These are phyloP conservation scores for Heliothis virescens DNA, from an alignment of 1,140 invertebrate genomes.

Conservation along the genomic window DNA sequence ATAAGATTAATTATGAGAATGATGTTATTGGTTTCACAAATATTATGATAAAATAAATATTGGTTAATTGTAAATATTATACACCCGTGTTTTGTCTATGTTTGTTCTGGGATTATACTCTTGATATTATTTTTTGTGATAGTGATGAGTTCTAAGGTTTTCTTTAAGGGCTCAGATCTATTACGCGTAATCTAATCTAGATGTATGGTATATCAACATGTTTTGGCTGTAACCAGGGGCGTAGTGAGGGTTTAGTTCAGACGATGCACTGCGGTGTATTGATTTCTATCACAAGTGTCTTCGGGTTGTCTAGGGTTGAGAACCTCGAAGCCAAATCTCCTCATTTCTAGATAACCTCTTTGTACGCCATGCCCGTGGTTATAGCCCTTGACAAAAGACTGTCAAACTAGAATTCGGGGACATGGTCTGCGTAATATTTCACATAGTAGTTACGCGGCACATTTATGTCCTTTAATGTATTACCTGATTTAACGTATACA, in stretches of 20 bases:
- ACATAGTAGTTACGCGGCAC: neutral
- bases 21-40: slow-evolving; percentile 32
- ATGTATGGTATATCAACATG: neutral
- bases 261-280: slow-evolving; percentile 1
- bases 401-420: slow-evolving; percentile 27
- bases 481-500: slow-evolving; percentile 11
- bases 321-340: slow-evolving; percentile 24
- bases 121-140: slow-evolving; percentile 29
- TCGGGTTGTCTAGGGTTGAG: slow-evolving; percentile 18
- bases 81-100: slow-evolving; percentile 30
- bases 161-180: slow-evolving; percentile 21
- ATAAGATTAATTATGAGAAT: slow-evolving; percentile 31
- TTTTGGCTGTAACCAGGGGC: slow-evolving; percentile 28
- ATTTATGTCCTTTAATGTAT: slow-evolving; percentile 30
- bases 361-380: neutral
- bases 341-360: slow-evolving; percentile 8
- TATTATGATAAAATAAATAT: slow-evolving; percentile 14
- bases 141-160: slow-evolving; percentile 27
- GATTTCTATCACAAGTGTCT: neutral
- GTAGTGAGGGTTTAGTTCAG: neutral
- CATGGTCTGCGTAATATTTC: slow-evolving; percentile 33
- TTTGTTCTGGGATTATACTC: slow-evolving; percentile 22
- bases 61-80: slow-evolving; percentile 43
- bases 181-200: slow-evolving; percentile 4
- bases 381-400: slow-evolving; percentile 37